These are phyloP conservation scores for Zosterops japonicus DNA, from an alignment of 2,113 vertebrate species.

Conservation along the genomic window DNA sequence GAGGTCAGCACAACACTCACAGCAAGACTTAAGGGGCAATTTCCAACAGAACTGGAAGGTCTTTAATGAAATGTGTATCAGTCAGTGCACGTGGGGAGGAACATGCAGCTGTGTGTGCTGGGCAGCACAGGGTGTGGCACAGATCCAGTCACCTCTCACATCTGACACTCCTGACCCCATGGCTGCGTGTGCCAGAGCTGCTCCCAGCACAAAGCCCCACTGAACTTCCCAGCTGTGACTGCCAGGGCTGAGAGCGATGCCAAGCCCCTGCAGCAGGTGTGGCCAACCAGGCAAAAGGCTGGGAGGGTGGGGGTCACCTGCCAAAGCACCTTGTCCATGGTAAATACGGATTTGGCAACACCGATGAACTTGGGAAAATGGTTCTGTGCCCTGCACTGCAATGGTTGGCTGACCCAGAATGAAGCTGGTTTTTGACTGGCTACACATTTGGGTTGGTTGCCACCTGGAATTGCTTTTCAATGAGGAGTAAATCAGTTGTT, in stretches of 20 bases:
- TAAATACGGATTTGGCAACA: neutral
- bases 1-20: neutral
- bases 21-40: neutral
- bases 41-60: neutral
- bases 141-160: neutral
- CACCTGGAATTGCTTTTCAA: neutral
- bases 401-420: neutral
- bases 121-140: neutral
- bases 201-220: rapidly evolving
- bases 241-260: rapidly evolving
- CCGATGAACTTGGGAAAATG: neutral
- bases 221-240: rapidly evolving
- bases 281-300: neutral
- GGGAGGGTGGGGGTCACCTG: neutral
- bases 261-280: rapidly evolving
- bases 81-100: rapidly evolving
- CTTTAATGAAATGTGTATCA: neutral
- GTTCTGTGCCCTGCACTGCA: neutral
- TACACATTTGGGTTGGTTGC: neutral
- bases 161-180: rapidly evolving
- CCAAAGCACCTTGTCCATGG: neutral
- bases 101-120: neutral
- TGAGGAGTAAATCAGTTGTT: neutral
- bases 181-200: rapidly evolving
- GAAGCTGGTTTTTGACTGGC: neutral